Percentiles rank a stretch among this genome's conserved stretches.
phyloP scores from a whole-genome alignment of 2,797 vertebrate species.

The Amblyraja radiata region DNA sequence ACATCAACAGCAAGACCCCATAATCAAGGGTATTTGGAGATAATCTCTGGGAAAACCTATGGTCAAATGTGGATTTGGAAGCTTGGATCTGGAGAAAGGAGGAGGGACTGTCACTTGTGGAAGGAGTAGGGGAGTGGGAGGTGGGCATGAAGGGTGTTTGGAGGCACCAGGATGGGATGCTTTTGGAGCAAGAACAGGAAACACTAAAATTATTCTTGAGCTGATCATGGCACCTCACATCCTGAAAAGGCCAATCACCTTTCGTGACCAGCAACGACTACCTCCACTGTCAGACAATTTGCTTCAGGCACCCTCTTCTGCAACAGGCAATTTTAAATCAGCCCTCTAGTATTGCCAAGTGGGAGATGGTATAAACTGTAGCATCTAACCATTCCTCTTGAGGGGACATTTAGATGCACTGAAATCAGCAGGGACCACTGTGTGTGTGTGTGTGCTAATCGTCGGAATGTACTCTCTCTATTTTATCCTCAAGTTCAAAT shows the following conservation, averaged over 20 bases:
- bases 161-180: neutral
- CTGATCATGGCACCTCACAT: too few species aligned
- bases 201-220: too few species aligned
- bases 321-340: too few species aligned
- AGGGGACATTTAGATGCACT: neutral
- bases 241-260: too few species aligned
- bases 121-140: neutral
- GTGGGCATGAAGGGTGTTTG: neutral
- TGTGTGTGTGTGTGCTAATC: neutral
- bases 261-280: too few species aligned
- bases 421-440: neutral
- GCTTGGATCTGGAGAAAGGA: neutral
- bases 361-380: too few species aligned
- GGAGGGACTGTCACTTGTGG: neutral
- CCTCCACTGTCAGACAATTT: too few species aligned
- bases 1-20: neutral
- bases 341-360: too few species aligned
- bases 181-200: too few species aligned
- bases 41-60: neutral
- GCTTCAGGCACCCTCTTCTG: too few species aligned
- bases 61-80: neutral
- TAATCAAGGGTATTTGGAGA: neutral
- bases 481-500: neutral
- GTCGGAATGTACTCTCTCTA: neutral
- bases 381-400: neutral